Evolutionary conservation across 2,113 vertebrate genomes (phyloP), one percentile per base, ranked within the genome.

Genomic region (Tachysurus vachellii): DNA sequence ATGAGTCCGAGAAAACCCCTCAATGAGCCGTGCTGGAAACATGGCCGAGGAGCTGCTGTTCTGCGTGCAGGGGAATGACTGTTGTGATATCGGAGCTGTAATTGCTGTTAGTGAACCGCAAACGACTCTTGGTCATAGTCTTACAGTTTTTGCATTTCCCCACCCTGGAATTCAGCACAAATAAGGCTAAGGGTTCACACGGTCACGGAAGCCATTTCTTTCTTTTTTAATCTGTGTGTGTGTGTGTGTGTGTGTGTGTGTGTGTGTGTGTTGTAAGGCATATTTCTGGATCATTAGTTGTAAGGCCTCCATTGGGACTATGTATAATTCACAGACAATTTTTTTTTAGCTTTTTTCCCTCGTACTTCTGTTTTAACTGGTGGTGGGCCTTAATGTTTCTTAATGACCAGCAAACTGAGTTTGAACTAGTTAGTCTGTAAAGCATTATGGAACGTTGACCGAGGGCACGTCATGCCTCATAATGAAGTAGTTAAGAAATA

Each of bases 71-170:
- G 92, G 92, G 91, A 91, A 92, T 89, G 92, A 66, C 87, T 92
- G 93, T 93, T 91, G 90, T 88, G 88, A 85, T 93, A 91, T 92
- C 91, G 92, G 92, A 91, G 88, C 90, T 91, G 88, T 91, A 92
- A 94, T 94, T 92, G 93, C 82, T 92, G 91, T 82, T 91, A 93
- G 91, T 93, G 93, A 94, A 94, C 93, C 90, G 0, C 93, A 94
- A 87, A 94, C 92, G 89, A 87, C 88, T 89, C 88, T 88, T 88
- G 91, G 93, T 92, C 91, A 91, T 87, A 91, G 93, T 91, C 91
- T 91, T 91, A 90, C 88, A 91, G 87, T 90, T 92, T 44, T 54
- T 82, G 91, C 90, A 88, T 82, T 75, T 92, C 90, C 81, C 36
- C 90, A 91, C 91, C 89, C 89, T 61, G 88, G 88, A 93, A 94